phyloP scores from a whole-genome alignment of 1,140 invertebrate genomes.

The Thaumatotibia leucotreta region DNA sequence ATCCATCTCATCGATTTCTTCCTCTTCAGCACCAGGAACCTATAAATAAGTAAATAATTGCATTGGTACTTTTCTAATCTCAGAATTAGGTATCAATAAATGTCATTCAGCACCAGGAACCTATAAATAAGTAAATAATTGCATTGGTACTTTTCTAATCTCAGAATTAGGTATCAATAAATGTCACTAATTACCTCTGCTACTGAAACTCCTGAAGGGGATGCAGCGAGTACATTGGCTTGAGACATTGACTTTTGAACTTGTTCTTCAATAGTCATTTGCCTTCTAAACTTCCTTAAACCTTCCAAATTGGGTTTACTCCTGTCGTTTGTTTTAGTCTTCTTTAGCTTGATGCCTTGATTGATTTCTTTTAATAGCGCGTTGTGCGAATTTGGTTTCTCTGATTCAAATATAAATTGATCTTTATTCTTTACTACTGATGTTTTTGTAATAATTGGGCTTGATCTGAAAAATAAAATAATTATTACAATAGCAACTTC shows the following conservation, averaged over 20 bases:
- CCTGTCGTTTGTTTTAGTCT: constrained; percentile 88
- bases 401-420: constrained; percentile 93
- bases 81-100: too few species aligned
- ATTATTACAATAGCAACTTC: too few species aligned
- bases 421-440: constrained; percentile 82
- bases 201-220: constrained; percentile 51
- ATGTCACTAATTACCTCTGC: constrained; percentile 64
- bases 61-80: too few species aligned
- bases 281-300: constrained; percentile 89
- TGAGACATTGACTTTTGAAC: constrained; percentile 87
- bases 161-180: too few species aligned
- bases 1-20: constrained; percentile 88
- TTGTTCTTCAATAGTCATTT: constrained; percentile 93
- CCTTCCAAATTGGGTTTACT: constrained; percentile 90
- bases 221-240: constrained; percentile 73
- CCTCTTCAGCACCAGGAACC: constrained; percentile 68
- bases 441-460: constrained; percentile 77
- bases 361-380: constrained; percentile 90
- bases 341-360: constrained; percentile 85
- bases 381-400: constrained; percentile 89
- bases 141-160: too few species aligned
- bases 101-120: constrained; percentile 59
- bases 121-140: constrained; percentile 27
- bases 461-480: constrained; percentile 66
- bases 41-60: constrained; percentile 23